phyloP scores from a whole-genome alignment of 2,888 invertebrate genomes.

The Podabrus alpinus region DNA sequence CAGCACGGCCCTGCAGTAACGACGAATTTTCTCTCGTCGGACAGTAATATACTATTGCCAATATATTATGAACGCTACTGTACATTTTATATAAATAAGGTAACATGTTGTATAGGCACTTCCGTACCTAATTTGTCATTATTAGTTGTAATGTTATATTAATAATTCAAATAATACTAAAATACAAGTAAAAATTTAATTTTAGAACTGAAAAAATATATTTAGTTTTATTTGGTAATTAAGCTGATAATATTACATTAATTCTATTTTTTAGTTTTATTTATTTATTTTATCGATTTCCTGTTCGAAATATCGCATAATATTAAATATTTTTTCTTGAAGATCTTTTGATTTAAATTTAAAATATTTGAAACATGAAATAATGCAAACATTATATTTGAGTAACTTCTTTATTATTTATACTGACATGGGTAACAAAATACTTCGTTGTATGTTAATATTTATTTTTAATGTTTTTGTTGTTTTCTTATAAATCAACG shows the following conservation, averaged over 20 bases:
- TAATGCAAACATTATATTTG: background rate
- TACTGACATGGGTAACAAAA: background rate
- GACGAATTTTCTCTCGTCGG: too few relatives aligned
- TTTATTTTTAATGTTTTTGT: background rate
- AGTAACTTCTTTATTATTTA: background rate
- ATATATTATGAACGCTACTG: too few relatives aligned
- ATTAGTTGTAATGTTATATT: too few relatives aligned
- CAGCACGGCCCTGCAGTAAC: too few relatives aligned
- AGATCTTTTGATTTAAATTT: background rate
- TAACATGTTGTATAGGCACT: too few relatives aligned
- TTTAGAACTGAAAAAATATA: background rate
- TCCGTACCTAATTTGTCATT: too few relatives aligned
- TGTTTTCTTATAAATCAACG: background rate
- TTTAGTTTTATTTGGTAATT: background rate
- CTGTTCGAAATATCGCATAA: background rate
- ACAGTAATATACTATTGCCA: too few relatives aligned
- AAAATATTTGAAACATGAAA: background rate
- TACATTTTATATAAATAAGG: too few relatives aligned
- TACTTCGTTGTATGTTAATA: background rate
- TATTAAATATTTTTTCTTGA: background rate
- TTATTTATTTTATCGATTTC: background rate
- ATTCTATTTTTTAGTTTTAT: background rate
- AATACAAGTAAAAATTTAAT: background rate
- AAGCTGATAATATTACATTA: background rate
- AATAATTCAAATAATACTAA: background rate